phyloP scores from a whole-genome alignment of 2,888 invertebrate genomes.

The Tetropium fuscum region DNA sequence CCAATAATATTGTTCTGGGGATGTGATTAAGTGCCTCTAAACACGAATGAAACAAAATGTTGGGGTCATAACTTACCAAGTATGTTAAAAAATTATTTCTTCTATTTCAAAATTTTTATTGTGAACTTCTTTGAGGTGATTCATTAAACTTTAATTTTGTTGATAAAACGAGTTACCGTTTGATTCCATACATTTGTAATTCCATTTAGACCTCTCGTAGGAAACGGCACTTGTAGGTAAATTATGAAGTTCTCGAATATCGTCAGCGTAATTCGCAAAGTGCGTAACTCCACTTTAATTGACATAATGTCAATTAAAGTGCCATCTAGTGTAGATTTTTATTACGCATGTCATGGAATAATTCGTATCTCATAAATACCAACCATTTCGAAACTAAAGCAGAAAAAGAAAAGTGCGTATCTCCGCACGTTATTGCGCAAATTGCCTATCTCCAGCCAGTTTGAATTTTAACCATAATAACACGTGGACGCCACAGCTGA shows the following conservation, averaged over 20 bases:
- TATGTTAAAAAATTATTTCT: not conserved
- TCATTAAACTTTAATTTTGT: not conserved
- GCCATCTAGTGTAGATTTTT: too few species aligned
- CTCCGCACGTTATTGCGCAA: too few species aligned
- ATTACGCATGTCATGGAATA: too few species aligned
- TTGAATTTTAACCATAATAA: too few species aligned
- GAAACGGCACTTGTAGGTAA: not conserved
- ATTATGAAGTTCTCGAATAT: not conserved
- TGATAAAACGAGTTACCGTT: not conserved
- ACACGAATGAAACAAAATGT: slow-evolving; percentile 1
- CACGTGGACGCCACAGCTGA: too few species aligned
- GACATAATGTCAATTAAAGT: too few species aligned
- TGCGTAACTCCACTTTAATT: too few species aligned
- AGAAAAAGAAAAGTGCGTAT: too few species aligned
- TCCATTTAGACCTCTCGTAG: slow-evolving; percentile 1
- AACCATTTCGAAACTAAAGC: too few species aligned
- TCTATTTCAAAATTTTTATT: not conserved
- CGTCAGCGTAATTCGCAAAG: too few species aligned
- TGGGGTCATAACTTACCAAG: not conserved
- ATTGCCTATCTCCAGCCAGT: too few species aligned
- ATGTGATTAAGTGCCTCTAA: not conserved
- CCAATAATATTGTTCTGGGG: not conserved
- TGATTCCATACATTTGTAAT: not conserved
- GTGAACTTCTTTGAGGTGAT: not conserved
- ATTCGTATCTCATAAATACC: too few species aligned